phyloP scores from a whole-genome alignment of 1,140 invertebrate genomes.

The Varroa destructor region DNA sequence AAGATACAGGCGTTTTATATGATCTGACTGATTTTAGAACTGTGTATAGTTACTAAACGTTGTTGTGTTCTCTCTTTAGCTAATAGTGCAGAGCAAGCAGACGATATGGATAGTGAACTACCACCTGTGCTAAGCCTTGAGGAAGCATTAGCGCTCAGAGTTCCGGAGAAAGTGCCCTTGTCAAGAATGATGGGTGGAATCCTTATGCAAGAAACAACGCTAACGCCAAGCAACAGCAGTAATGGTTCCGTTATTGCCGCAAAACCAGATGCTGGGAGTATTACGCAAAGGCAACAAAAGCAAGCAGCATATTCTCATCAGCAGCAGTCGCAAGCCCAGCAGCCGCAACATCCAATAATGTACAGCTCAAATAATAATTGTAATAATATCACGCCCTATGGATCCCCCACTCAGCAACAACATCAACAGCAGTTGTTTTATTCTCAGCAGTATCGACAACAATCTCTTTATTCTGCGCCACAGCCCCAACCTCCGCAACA shows the following conservation, averaged over 20 bases:
- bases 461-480: background rate
- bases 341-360: slow-evolving; percentile 7
- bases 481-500: slow-evolving; percentile 2
- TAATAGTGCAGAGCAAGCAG: background rate
- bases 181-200: slow-evolving; percentile 2
- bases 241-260: too few species aligned
- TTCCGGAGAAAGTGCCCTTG: background rate
- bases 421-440: background rate
- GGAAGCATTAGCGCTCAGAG: slow-evolving; percentile 16
- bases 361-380: too few species aligned
- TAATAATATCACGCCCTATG: too few species aligned
- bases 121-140: slow-evolving; percentile 20
- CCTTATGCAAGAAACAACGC: slow-evolving; percentile 4
- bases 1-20: too few species aligned
- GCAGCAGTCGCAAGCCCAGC: background rate
- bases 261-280: too few species aligned
- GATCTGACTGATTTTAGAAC: too few species aligned
- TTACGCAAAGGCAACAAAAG: background rate
- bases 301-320: background rate
- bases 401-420: background rate
- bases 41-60: too few species aligned
- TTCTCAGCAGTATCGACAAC: background rate
- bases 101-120: slow-evolving; percentile 1
- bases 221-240: slow-evolving; percentile 3
- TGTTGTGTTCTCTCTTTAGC: too few species aligned